These are phyloP conservation scores for Sussaba pulchella DNA, from an alignment of 2,888 invertebrate species.

Conservation along the genomic window DNA sequence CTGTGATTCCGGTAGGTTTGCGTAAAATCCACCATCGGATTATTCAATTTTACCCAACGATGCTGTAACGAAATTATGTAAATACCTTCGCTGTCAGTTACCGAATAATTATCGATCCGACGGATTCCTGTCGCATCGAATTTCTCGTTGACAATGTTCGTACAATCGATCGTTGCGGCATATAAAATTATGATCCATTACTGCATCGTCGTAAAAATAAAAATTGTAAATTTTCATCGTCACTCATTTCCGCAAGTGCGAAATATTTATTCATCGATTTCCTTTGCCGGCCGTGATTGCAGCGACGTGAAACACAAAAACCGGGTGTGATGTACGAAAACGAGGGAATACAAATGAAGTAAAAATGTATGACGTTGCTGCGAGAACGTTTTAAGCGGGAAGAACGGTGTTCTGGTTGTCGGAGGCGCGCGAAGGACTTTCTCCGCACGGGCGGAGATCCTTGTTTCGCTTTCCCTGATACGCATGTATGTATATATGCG, in stretches of 20 bases:
- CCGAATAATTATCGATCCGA: no score
- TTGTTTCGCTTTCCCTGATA: conserved; percentile 79
- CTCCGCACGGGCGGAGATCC: conserved; percentile 76
- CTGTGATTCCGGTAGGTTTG: no score
- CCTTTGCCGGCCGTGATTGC: conserved; percentile 25
- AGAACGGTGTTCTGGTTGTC: conserved; percentile 28
- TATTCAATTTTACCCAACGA: no score
- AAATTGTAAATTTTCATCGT: conserved; percentile 31
- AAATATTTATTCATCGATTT: conserved; percentile 47
- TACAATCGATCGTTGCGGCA: no score
- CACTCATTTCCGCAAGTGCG: conserved; percentile 11
- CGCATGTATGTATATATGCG: conserved; percentile 50
- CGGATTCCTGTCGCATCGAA: no score
- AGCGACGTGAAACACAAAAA: conserved; percentile 49
- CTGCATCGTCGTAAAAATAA: conserved; percentile 7
- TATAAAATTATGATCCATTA: neutral
- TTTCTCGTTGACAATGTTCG: no score
- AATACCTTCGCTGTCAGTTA: no score
- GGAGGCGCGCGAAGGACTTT: conserved; percentile 76
- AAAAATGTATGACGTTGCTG: conserved; percentile 26
- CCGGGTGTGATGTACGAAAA: conserved; percentile 52
- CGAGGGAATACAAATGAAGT: conserved; percentile 62
- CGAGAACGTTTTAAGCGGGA: conserved; percentile 19
- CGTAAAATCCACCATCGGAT: no score
- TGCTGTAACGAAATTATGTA: no score